These are phyloP conservation scores for Amniataba percoides DNA, from an alignment of 2,797 vertebrate genomes.

Conservation along the genomic window DNA sequence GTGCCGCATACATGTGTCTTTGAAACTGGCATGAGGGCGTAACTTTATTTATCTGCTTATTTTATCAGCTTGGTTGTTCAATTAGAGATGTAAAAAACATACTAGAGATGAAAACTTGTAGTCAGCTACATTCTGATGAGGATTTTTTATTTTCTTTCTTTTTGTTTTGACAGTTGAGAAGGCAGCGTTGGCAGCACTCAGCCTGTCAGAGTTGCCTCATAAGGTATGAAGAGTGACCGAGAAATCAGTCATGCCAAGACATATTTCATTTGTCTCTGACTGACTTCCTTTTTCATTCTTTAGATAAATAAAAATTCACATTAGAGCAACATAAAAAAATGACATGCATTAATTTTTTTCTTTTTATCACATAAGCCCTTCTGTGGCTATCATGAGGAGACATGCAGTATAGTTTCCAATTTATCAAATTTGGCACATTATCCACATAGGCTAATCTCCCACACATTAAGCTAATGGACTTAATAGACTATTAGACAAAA, in stretches of 20 bases:
- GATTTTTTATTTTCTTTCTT: background rate
- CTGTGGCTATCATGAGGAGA: conserved; percentile 36
- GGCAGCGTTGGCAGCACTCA: conserved; percentile 40
- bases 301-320: conserved; percentile 44
- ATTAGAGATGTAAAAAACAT: conserved; percentile 11
- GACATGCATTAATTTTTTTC: conserved; percentile 36
- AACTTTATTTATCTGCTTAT: conserved; percentile 6
- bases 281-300: conserved; percentile 46
- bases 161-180: conserved; percentile 38
- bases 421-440: conserved; percentile 69
- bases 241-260: conserved; percentile 44
- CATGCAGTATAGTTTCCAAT: conserved; percentile 38
- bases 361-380: conserved; percentile 16
- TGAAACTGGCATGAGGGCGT: background rate
- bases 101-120: background rate
- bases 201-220: conserved; percentile 39
- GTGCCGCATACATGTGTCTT: conserved; percentile 1
- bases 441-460: conserved; percentile 58
- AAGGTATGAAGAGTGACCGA: conserved; percentile 50
- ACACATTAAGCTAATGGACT: conserved; percentile 58
- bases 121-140: conserved; percentile 10
- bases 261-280: conserved; percentile 50
- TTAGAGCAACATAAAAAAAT: conserved; percentile 40
- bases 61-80: background rate
- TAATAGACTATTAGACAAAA: conserved; percentile 64